Percentiles rank a stretch among this genome's conserved stretches.
Conservation (phyloP, 2,113 vertebrate species). For the Nibea coibor region DNA sequence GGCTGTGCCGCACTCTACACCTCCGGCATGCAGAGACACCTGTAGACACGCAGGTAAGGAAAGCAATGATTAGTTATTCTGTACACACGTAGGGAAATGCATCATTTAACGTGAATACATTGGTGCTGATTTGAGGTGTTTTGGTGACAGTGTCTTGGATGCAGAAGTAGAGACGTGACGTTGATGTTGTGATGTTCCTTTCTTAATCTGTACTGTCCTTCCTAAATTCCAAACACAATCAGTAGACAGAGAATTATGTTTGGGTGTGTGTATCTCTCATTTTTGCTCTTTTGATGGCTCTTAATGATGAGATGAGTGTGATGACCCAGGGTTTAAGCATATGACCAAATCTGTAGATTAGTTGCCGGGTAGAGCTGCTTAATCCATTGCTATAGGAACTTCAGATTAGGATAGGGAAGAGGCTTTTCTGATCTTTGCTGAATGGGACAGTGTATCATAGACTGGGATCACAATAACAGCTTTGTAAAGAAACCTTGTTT, state of each 20-base stretch:
- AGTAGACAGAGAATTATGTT: background rate
- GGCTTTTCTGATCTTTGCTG: constrained; percentile 36
- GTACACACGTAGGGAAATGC: background rate
- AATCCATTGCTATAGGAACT: constrained; percentile 19
- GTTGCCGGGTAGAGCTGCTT: background rate
- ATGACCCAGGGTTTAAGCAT: background rate
- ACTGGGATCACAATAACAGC: constrained; percentile 2
- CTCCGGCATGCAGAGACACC: constrained; percentile 71
- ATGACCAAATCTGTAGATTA: background rate
- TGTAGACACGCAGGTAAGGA: constrained; percentile 81
- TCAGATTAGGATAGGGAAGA: constrained; percentile 40
- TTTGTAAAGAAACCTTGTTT: background rate
- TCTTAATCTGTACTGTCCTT: background rate
- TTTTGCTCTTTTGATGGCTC: constrained; percentile 1
- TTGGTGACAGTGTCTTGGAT: background rate
- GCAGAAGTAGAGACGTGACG: background rate
- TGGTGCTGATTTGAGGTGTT: background rate
- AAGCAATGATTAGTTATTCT: background rate
- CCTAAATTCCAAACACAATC: background rate
- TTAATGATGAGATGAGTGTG: background rate
- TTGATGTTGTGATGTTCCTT: background rate
- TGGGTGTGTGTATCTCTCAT: background rate
- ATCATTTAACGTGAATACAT: background rate
- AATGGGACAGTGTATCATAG: constrained; percentile 4
- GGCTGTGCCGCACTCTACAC: constrained; percentile 56